These are phyloP conservation scores for Megalops atlanticus DNA, from an alignment of 2,113 vertebrate species.

Conservation along the genomic window DNA sequence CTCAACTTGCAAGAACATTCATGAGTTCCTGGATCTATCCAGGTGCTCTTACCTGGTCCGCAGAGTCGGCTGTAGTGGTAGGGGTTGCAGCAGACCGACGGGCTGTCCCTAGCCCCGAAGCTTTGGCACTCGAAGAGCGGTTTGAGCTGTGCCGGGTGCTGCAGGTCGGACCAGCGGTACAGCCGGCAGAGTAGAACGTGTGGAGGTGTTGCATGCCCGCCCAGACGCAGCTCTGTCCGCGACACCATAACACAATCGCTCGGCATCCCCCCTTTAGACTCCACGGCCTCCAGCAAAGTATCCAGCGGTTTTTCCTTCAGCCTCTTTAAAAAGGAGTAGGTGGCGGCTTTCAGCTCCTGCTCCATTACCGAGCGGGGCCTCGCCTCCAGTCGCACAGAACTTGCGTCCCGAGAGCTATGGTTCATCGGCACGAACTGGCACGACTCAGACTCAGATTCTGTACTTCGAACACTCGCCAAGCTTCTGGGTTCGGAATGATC, in stretches of 20 bases:
- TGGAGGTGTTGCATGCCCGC: conserved; percentile 75
- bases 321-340: conserved; percentile 84
- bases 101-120: conserved; percentile 69
- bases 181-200: conserved; percentile 83
- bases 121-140: conserved; percentile 85
- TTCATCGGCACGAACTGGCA: conserved; percentile 42
- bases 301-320: conserved; percentile 88
- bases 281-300: conserved; percentile 85
- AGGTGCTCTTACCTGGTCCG: conserved; percentile 83
- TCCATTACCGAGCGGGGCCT: conserved; percentile 66
- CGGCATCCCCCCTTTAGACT: conserved; percentile 83
- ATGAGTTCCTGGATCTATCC: background rate
- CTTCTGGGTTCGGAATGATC: conserved; percentile 58
- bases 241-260: conserved; percentile 85
- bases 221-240: conserved; percentile 75
- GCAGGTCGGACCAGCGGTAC: conserved; percentile 93
- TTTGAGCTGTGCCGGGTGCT: conserved; percentile 82
- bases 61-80: conserved; percentile 94
- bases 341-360: conserved; percentile 82
- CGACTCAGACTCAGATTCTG: conserved; percentile 44
- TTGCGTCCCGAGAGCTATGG: conserved; percentile 29
- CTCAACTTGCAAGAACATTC: background rate
- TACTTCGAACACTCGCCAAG: conserved; percentile 48
- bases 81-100: conserved; percentile 89
- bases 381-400: conserved; percentile 57